phyloP scores from a whole-genome alignment of 2,113 vertebrate genomes.

The Pseudolaguvia tuberculata region DNA sequence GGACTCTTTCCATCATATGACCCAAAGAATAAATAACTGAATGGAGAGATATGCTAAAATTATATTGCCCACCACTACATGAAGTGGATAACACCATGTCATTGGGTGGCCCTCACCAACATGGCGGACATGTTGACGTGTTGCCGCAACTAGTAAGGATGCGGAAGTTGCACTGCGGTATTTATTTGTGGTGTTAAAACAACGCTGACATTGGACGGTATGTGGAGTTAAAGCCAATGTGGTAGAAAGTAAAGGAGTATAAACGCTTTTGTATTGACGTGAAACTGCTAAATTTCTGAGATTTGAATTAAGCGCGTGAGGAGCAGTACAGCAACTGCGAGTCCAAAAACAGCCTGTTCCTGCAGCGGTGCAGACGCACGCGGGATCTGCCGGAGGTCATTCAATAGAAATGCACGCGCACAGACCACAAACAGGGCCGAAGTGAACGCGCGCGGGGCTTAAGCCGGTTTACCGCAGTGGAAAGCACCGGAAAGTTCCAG shows the following conservation, averaged over 20 bases:
- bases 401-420: too few species aligned
- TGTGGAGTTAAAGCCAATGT: not conserved
- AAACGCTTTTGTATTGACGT: not conserved
- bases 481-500: not conserved
- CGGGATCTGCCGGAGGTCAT: not conserved
- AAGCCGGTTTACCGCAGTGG: not conserved
- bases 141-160: not conserved
- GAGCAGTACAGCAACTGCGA: not conserved
- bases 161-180: not conserved
- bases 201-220: too few species aligned
- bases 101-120: not conserved
- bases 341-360: constrained; percentile 16
- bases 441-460: not conserved
- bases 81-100: fast-evolving
- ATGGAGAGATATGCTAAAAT: too few species aligned
- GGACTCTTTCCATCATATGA: too few species aligned
- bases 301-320: not conserved
- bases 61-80: not conserved
- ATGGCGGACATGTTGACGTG: constrained; percentile 3
- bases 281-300: not conserved
- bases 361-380: not conserved
- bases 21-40: too few species aligned
- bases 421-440: not conserved
- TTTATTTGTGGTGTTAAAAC: not conserved
- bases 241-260: not conserved